phyloP scores from a whole-genome alignment of 2,888 invertebrate genomes.

The Helleia helle region DNA sequence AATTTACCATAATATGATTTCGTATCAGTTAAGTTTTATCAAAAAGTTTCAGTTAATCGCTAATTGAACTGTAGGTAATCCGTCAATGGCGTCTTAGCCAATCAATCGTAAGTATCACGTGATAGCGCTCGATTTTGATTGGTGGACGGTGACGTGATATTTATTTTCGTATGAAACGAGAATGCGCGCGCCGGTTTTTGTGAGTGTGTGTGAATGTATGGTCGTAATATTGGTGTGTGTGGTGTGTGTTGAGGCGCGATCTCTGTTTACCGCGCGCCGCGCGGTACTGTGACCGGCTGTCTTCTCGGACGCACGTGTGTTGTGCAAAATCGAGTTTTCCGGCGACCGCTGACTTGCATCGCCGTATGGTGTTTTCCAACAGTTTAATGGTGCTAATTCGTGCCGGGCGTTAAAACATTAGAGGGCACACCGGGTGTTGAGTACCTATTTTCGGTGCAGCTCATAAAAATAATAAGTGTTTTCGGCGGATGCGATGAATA shows the following conservation, averaged over 20 bases:
- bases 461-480: constrained; percentile 61
- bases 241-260: constrained; percentile 58
- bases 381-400: constrained; percentile 56
- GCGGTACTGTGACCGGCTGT: constrained; percentile 67
- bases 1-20: constrained; percentile 46
- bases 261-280: constrained; percentile 75
- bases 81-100: constrained; percentile 57
- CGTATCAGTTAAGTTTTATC: constrained; percentile 64
- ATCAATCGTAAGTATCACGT: constrained; percentile 42
- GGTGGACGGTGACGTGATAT: constrained; percentile 53
- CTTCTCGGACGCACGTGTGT: constrained; percentile 78
- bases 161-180: constrained; percentile 54
- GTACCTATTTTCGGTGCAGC: constrained; percentile 49
- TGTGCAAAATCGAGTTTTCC: constrained; percentile 55
- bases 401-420: constrained; percentile 47
- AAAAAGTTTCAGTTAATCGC: constrained; percentile 67
- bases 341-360: constrained; percentile 48
- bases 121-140: constrained; percentile 41
- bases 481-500: constrained; percentile 73
- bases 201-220: constrained; percentile 28
- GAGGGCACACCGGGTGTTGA: constrained; percentile 29
- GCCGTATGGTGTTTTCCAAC: constrained; percentile 55
- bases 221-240: constrained; percentile 32
- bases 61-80: constrained; percentile 63
- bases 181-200: constrained; percentile 51